These are phyloP conservation scores for Sphaerodactylus townsendi DNA, from an alignment of 2,113 vertebrate species.

Conservation along the genomic window DNA sequence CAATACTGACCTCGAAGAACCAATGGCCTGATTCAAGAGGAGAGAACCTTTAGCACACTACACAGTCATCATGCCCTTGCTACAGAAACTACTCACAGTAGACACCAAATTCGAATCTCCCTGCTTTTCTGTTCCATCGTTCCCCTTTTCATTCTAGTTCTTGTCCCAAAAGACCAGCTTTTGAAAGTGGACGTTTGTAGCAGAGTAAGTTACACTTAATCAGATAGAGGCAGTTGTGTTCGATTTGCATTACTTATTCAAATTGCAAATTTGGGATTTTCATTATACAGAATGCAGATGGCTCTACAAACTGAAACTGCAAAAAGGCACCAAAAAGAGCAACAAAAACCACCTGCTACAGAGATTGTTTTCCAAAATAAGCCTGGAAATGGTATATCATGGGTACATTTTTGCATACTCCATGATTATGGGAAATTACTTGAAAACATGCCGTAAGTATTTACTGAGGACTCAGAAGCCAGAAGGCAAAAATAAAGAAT, in stretches of 20 bases:
- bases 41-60: background rate
- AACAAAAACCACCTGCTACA: background rate
- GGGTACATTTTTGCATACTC: background rate
- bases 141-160: background rate
- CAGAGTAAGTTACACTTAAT: background rate
- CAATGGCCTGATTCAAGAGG: background rate
- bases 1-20: too few species aligned
- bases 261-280: background rate
- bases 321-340: background rate
- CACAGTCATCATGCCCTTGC: background rate
- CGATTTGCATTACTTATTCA: background rate
- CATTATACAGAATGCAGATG: background rate
- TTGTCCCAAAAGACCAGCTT: background rate
- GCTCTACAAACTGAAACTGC: background rate
- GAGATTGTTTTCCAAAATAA: background rate
- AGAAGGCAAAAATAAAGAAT: background rate
- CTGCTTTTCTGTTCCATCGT: background rate
- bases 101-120: background rate
- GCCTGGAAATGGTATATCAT: background rate
- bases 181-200: background rate
- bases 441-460: background rate
- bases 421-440: background rate
- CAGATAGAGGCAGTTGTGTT: background rate
- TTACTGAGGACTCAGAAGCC: background rate
- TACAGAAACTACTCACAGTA: background rate